phyloP scores from a whole-genome alignment of 2,113 vertebrate species.

The Plectropomus leopardus region DNA sequence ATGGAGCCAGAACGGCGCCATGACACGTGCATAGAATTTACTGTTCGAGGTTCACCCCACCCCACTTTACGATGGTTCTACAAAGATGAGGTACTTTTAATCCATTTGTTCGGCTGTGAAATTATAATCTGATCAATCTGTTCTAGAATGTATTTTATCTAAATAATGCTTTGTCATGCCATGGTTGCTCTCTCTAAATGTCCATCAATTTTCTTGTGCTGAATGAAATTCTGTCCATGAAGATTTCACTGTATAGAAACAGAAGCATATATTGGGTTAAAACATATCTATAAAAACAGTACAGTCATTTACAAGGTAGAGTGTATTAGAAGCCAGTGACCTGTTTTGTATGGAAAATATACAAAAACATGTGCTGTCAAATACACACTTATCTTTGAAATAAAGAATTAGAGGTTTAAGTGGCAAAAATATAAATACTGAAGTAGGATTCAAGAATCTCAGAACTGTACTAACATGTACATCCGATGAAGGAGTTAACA shows the following conservation, averaged over 20 bases:
- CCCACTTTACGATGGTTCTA: constrained; percentile 92
- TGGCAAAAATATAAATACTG: no score
- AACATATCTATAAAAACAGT: not conserved
- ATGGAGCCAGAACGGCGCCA: constrained; percentile 91
- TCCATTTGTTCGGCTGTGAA: not conserved
- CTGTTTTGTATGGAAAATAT: not conserved
- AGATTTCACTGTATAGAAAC: not conserved
- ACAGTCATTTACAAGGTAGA: not conserved
- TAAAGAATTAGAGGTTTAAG: not conserved
- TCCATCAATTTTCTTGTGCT: not conserved
- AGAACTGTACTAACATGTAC: no score
- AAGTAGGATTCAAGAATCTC: no score
- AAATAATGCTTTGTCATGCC: not conserved
- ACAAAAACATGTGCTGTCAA: not conserved
- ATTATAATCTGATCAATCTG: no score
- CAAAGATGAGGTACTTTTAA: constrained; percentile 75
- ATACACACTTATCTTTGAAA: not conserved
- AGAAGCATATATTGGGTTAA: not conserved
- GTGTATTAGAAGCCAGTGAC: not conserved
- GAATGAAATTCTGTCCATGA: not conserved
- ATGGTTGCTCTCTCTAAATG: not conserved
- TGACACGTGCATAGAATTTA: constrained; percentile 96
- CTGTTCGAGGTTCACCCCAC: constrained; percentile 91
- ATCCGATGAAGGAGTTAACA: no score
- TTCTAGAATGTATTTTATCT: not conserved